Evolutionary conservation across 2,797 vertebrate genomes (phyloP).

Genomic region (Nannoperca obscura): DNA sequence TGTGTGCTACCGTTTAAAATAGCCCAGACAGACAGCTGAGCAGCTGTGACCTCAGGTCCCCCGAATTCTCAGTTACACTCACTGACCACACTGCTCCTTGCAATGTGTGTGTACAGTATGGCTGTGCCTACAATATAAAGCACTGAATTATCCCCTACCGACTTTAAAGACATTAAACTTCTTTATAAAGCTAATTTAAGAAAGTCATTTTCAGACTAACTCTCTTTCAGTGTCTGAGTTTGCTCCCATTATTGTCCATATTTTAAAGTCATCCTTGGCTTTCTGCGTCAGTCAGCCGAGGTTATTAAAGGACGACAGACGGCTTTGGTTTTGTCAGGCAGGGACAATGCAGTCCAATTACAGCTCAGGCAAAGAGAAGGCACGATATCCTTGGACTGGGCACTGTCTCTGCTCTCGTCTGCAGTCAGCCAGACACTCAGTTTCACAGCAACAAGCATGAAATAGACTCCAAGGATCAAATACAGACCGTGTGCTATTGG

Average conservation of each 20-base stretch:
- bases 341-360: conserved; percentile 70
- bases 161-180: conserved; percentile 29
- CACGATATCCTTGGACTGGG: conserved; percentile 57
- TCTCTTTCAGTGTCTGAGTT: conserved; percentile 28
- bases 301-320: conserved; percentile 49
- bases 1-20: conserved; percentile 80
- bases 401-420: conserved; percentile 38
- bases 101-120: conserved; percentile 27
- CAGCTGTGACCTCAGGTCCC: conserved; percentile 82
- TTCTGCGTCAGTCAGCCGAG: conserved; percentile 32
- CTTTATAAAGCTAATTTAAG: conserved; percentile 1
- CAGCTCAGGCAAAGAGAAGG: conserved; percentile 54
- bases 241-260: conserved; percentile 33
- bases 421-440: conserved; percentile 67
- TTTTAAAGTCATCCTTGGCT: conserved; percentile 53
- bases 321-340: conserved; percentile 55
- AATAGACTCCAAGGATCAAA: conserved; percentile 76
- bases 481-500: conserved; percentile 56
- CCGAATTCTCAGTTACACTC: conserved; percentile 74
- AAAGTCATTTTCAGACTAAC: conserved; percentile 32
- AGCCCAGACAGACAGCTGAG: conserved; percentile 84
- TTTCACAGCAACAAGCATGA: conserved; percentile 77
- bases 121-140: conserved; percentile 29
- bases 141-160: conserved; percentile 22
- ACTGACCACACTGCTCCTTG: conserved; percentile 59